Evolutionary conservation across 1,140 invertebrate genomes (phyloP).

Genomic region (Nasonia vitripennis): DNA sequence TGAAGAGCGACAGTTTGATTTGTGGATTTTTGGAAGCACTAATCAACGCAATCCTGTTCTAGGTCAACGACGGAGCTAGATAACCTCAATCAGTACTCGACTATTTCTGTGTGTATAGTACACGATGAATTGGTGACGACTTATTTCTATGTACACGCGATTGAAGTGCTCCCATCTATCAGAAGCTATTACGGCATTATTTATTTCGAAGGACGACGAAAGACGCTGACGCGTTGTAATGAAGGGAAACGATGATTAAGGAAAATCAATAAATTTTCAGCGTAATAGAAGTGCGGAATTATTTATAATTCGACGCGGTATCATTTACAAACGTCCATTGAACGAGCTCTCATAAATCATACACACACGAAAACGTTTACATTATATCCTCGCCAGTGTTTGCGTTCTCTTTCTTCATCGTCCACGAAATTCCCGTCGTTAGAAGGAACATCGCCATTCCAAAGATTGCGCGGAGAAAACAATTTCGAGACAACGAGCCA

Average conservation of each 20-base stretch:
- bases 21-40: not conserved
- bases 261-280: not conserved
- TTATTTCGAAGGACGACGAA: not conserved
- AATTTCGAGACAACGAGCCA: not conserved
- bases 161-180: not conserved
- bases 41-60: not conserved
- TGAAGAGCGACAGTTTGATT: too few relatives aligned
- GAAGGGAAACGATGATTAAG: not conserved
- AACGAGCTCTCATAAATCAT: not conserved
- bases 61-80: not conserved
- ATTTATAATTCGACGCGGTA: not conserved
- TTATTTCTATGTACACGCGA: not conserved
- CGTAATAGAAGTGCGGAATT: not conserved
- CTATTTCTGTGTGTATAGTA: not conserved
- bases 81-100: not conserved
- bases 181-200: not conserved
- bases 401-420: too few relatives aligned
- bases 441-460: not conserved
- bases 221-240: not conserved
- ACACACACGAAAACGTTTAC: not conserved
- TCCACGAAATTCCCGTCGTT: not conserved
- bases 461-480: not conserved
- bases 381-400: not conserved
- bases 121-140: not conserved
- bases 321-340: too few relatives aligned